phyloP scores from a whole-genome alignment of 2,888 invertebrate genomes.

The Plagodis dolabraria region DNA sequence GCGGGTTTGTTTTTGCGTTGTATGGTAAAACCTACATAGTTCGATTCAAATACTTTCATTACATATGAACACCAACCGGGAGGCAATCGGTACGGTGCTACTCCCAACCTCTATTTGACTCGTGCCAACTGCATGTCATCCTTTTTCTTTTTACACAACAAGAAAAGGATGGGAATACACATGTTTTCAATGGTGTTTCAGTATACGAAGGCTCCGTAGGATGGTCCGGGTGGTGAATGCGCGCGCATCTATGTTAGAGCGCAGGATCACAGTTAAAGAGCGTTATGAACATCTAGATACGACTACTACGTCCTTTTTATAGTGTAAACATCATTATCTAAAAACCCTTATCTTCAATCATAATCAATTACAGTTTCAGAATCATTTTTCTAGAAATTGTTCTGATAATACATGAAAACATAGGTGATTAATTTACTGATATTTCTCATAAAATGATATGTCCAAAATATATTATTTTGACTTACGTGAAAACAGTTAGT shows the following conservation, averaged over 20 bases:
- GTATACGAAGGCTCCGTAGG: slow-evolving; percentile 50
- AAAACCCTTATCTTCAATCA: too few species aligned
- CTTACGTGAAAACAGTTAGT: too few species aligned
- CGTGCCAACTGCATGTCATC: slow-evolving; percentile 20
- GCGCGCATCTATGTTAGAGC: slow-evolving; percentile 79
- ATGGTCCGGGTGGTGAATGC: slow-evolving; percentile 61
- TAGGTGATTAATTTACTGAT: too few species aligned
- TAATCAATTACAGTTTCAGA: too few species aligned
- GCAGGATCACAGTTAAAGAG: slow-evolving; percentile 71
- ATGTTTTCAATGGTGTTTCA: slow-evolving; percentile 49
- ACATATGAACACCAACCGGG: slow-evolving; percentile 5
- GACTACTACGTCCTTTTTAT: slow-evolving; percentile 14
- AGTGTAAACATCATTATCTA: too few species aligned
- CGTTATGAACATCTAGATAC: slow-evolving; percentile 68
- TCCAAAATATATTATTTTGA: too few species aligned
- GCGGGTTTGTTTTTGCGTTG: neutral
- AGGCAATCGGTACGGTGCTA: slow-evolving; percentile 23
- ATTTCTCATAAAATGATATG: too few species aligned
- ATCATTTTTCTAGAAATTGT: too few species aligned
- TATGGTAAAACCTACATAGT: neutral
- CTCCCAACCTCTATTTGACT: slow-evolving; percentile 21
- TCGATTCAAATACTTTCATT: slow-evolving; percentile 23
- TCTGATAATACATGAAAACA: too few species aligned
- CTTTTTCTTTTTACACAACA: slow-evolving; percentile 29
- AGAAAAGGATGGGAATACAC: slow-evolving; percentile 44